These are phyloP conservation scores for Tragelaphus buxtoni DNA, from an alignment of 2,113 vertebrate species.

Conservation along the genomic window DNA sequence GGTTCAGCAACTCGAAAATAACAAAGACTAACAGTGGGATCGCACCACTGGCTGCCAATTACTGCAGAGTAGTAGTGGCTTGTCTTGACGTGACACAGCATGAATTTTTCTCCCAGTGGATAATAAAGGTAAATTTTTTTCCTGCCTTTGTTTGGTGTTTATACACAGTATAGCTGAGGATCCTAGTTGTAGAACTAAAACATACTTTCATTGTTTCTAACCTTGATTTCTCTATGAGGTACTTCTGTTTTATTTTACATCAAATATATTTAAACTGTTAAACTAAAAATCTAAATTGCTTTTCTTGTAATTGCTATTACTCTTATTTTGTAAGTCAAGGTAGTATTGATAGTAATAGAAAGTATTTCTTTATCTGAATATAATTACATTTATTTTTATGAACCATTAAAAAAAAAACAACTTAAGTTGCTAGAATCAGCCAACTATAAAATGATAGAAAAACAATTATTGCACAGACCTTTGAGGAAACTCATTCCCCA, in stretches of 20 bases:
- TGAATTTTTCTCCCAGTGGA: background rate
- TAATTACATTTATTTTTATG: constrained; percentile 28
- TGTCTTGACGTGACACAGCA: background rate
- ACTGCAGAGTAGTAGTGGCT: background rate
- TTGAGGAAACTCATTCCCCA: no score
- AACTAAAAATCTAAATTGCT: background rate
- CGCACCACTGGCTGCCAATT: background rate
- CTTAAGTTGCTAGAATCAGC: no score
- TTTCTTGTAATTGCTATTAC: background rate
- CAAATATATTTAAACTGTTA: background rate
- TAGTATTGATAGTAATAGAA: background rate
- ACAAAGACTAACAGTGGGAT: constrained; percentile 17
- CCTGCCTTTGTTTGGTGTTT: background rate
- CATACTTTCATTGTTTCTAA: background rate
- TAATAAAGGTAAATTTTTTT: constrained; percentile 7
- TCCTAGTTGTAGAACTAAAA: background rate
- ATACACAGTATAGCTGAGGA: background rate
- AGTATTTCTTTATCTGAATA: background rate
- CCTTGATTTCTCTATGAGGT: background rate
- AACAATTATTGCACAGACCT: no score
- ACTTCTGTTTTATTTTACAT: constrained; percentile 22
- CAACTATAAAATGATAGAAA: no score
- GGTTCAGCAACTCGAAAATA: background rate
- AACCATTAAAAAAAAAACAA: background rate
- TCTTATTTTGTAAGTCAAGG: background rate